These are phyloP conservation scores for Melieria crassipennis DNA, from an alignment of 2,888 invertebrate genomes.

Conservation along the genomic window DNA sequence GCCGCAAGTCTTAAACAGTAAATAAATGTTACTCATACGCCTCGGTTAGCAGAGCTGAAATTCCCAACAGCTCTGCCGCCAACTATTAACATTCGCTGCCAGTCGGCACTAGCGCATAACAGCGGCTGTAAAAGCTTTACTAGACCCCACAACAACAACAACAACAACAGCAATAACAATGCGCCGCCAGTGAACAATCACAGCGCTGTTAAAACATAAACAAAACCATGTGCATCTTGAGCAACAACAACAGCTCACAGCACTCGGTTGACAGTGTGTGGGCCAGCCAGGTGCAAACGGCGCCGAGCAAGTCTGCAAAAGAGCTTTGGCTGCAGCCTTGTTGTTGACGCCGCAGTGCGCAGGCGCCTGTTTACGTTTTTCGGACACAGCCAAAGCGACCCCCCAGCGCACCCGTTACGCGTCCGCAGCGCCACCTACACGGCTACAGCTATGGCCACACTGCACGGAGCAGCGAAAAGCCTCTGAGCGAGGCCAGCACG, in stretches of 20 bases:
- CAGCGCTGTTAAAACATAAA: slow-evolving; percentile 17
- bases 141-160: too few relatives aligned
- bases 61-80: too few relatives aligned
- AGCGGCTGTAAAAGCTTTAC: too few relatives aligned
- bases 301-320: neutral
- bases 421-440: slow-evolving; percentile 17
- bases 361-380: slow-evolving; percentile 34
- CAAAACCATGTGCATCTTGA: slow-evolving; percentile 29
- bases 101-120: too few relatives aligned
- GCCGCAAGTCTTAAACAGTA: too few relatives aligned
- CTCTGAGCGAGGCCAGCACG: neutral
- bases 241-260: neutral
- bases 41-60: too few relatives aligned
- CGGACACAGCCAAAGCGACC: neutral
- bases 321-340: slow-evolving; percentile 17
- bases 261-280: neutral
- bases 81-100: too few relatives aligned
- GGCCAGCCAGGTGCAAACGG: neutral
- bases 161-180: neutral
- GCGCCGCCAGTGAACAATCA: neutral
- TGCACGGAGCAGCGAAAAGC: slow-evolving; percentile 6
- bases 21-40: too few relatives aligned
- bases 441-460: slow-evolving; percentile 3
- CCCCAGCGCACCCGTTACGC: slow-evolving; percentile 26
- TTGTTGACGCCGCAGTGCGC: slow-evolving; percentile 25